These are phyloP conservation scores for Ataeniobius toweri DNA, from an alignment of 2,797 vertebrate species.

Conservation along the genomic window DNA sequence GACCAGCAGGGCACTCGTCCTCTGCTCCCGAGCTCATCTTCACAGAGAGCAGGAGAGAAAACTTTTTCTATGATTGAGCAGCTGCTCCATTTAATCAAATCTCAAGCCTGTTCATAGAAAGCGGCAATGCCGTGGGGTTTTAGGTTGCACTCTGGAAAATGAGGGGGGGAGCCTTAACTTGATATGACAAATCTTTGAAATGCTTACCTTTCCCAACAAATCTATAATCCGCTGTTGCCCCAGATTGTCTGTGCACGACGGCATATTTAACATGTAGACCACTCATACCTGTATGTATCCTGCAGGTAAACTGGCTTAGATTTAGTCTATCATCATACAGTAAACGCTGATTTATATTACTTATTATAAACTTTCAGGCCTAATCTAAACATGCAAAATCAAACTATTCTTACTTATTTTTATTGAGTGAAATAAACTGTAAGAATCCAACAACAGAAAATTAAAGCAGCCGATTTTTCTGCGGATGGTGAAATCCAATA, in stretches of 20 bases:
- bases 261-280: slow-evolving; percentile 53
- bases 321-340: neutral
- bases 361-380: neutral
- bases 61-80: slow-evolving; percentile 55
- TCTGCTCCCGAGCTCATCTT: slow-evolving; percentile 49
- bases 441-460: slow-evolving; percentile 6
- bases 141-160: slow-evolving; percentile 60
- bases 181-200: slow-evolving; percentile 71
- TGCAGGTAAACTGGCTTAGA: slow-evolving; percentile 19
- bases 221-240: slow-evolving; percentile 67
- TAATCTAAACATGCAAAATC: neutral
- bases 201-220: slow-evolving; percentile 69
- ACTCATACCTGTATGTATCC: slow-evolving; percentile 14
- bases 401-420: neutral
- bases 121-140: slow-evolving; percentile 46
- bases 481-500: slow-evolving; percentile 47
- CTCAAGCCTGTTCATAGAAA: slow-evolving; percentile 60
- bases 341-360: slow-evolving; percentile 8
- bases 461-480: slow-evolving; percentile 20
- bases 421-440: neutral
- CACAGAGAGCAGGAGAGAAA: slow-evolving; percentile 36
- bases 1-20: slow-evolving; percentile 32
- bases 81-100: slow-evolving; percentile 68
- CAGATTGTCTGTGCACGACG: slow-evolving; percentile 56
- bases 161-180: slow-evolving; percentile 35